phyloP scores from a whole-genome alignment of 2,113 vertebrate species.

The Montifringilla adamsi region DNA sequence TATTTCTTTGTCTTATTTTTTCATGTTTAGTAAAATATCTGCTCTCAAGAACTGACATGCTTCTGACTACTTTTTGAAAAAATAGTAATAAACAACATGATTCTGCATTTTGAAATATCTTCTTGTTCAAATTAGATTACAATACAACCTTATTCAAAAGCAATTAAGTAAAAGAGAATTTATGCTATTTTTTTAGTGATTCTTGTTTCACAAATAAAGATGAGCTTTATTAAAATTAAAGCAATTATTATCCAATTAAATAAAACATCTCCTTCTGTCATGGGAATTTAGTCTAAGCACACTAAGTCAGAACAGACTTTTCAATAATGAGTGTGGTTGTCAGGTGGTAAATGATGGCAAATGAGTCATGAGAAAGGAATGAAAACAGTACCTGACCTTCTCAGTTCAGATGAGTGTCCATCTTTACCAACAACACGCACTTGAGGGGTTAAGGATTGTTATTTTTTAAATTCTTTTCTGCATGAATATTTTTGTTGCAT shows the following conservation, averaged over 20 bases:
- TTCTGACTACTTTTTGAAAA: not conserved
- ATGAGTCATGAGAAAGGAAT: not conserved
- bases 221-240: conserved; percentile 25
- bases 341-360: not conserved
- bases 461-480: not conserved
- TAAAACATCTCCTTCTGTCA: not conserved
- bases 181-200: not conserved
- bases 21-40: not conserved
- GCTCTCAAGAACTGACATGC: not conserved
- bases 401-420: not conserved
- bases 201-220: conserved; percentile 11
- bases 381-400: not conserved
- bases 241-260: not conserved
- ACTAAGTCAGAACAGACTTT: not conserved
- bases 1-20: not conserved
- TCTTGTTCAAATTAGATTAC: not conserved
- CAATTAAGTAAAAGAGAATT: not conserved
- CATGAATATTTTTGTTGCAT: not conserved
- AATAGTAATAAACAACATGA: not conserved
- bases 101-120: not conserved
- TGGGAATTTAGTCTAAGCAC: not conserved
- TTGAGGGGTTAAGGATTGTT: not conserved
- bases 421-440: not conserved
- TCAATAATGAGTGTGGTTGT: not conserved
- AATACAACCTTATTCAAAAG: not conserved